Evolutionary conservation across 1,140 invertebrate species (phyloP).

Genomic region (Sinonovacula constricta): DNA sequence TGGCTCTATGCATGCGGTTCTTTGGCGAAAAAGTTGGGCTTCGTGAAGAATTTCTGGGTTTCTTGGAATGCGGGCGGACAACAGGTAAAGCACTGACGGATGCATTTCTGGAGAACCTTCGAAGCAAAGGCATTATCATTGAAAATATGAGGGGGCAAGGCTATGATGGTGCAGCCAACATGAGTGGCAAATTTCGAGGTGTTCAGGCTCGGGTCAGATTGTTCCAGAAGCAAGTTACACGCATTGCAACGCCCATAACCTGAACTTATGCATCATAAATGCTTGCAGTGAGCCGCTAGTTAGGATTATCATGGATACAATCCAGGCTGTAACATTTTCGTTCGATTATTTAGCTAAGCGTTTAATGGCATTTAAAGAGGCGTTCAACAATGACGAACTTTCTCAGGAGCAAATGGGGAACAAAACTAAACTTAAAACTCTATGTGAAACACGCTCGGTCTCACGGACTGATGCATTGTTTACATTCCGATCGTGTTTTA

Average conservation of each 20-base stretch:
- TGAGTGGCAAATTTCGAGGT: not conserved
- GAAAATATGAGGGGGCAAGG: not conserved
- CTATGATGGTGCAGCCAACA: not conserved
- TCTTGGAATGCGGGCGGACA: too few species aligned
- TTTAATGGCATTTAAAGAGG: too few species aligned
- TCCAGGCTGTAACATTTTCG: too few species aligned
- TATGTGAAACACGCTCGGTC: too few species aligned
- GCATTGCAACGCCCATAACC: not conserved
- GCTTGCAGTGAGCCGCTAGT: not conserved
- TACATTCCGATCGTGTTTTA: too few species aligned
- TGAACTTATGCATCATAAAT: not conserved
- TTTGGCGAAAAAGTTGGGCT: not conserved
- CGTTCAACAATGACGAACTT: too few species aligned
- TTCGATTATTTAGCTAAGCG: too few species aligned
- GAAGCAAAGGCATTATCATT: not conserved
- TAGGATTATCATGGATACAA: too few species aligned
- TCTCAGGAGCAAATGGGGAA: too few species aligned
- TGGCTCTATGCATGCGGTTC: slow-evolving; percentile 3
- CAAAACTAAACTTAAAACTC: too few species aligned
- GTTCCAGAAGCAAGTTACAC: not conserved
- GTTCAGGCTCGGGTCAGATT: not conserved
- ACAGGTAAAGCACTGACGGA: not conserved
- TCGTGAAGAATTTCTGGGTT: slow-evolving; percentile 6
- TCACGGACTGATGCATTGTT: slow-evolving; percentile 31
- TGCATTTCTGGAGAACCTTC: not conserved